Base-by-base conservation (phyloP, 2,888 invertebrate species). In the Sarcophaga carnaria region DNA sequence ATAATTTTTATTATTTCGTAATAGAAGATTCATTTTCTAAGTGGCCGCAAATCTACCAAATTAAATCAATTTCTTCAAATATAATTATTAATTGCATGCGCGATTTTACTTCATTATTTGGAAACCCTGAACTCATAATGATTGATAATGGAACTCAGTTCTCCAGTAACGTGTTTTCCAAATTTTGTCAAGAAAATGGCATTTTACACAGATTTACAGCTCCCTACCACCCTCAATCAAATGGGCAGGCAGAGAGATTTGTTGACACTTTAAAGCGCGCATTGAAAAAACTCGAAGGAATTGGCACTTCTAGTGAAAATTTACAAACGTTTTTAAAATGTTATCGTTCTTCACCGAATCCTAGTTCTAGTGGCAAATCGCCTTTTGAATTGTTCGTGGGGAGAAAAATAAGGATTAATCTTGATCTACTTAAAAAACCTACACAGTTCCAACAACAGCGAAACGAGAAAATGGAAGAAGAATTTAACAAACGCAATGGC, bases 31-130 rank as follows among this genome's bases (percentile, higher is more conserved):
- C 70, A 14, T 79, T 25, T 49, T 70, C 70, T 3, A 79, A 79
- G 49, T 79, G 79, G 62, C 70, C 79, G 1, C 70, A 79, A 71
- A 79, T 79, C 17, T 78, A 71, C 11, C 62, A 79, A 14, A 63
- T 79, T 10, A 77, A 71, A 71, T 71, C 71, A 4, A 71, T 71
- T 25, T 25, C 59, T 5, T 25, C 59, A n/a, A n/a, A 54, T 1
- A 37, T 5, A 11, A 66, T 71, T 22, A 25, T 71, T 6, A 25
- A 71, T 12, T 71, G 59, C 47, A 14, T 71, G 49, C 22, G 49
- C 11, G 66, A 77, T 67, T 77, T 77, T 27, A 67, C 67, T 22
- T 69, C 78, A 45, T 25, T 20, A 45, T 78, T 69, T 20, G 59
- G 78, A 27, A 69, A 69, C 37, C 78, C 77, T 22, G 77, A 77